phyloP scores from a whole-genome alignment of 2,113 vertebrate species.

The Myotis yumanensis region DNA sequence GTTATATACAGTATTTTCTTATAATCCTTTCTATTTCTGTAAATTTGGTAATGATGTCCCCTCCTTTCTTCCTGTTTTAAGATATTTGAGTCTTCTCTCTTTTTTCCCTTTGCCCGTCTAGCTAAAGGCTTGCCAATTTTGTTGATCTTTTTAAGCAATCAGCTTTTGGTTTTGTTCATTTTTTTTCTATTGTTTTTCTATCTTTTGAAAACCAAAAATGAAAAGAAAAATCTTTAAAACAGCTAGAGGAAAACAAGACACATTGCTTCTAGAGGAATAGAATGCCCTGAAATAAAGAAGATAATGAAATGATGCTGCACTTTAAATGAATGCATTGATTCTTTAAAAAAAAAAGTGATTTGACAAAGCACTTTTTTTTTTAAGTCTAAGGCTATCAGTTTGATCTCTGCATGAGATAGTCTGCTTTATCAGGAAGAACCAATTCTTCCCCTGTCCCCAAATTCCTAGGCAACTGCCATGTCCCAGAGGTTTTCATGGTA shows the following conservation, averaged over 20 bases:
- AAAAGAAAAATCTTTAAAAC: not conserved
- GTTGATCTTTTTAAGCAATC: not conserved
- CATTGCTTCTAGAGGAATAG: not conserved
- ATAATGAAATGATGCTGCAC: not conserved
- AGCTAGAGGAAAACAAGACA: not conserved
- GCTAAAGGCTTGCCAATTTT: not conserved
- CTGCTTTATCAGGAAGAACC: not conserved
- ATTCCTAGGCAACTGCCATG: not conserved
- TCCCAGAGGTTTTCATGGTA: not conserved
- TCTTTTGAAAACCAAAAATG: not conserved
- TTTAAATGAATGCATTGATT: not conserved
- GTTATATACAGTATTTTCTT: not conserved
- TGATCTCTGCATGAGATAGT: not conserved
- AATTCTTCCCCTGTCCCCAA: not conserved
- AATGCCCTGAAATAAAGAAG: not conserved
- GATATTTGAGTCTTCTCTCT: too few relatives aligned
- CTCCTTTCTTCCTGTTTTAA: not conserved
- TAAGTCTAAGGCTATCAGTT: not conserved
- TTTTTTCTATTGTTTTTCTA: not conserved
- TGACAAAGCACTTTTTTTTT: not conserved
- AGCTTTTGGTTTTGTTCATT: not conserved
- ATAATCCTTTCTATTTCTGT: not conserved
- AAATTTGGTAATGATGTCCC: not conserved
- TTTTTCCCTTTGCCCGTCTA: too few relatives aligned
- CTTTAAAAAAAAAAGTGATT: not conserved